Evolutionary conservation across 1,140 invertebrate genomes (phyloP).

Genomic region (Papilio xuthus): DNA sequence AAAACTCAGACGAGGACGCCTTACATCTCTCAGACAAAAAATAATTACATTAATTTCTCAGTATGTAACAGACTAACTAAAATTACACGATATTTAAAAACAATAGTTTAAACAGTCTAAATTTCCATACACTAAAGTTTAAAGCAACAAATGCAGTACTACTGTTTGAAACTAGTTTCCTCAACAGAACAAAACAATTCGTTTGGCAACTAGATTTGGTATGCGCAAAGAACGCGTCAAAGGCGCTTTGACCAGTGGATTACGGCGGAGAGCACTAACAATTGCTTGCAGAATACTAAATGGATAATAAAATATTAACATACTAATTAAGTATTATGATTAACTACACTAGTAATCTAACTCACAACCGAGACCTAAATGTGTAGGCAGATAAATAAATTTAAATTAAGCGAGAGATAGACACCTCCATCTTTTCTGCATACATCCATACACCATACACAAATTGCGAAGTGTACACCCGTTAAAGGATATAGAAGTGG

Average conservation of each 20-base stretch:
- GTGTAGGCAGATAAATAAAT: too few relatives aligned
- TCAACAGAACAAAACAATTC: constrained; percentile 14
- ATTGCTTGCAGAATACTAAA: constrained; percentile 11
- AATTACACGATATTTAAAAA: constrained; percentile 4
- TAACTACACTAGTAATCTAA: neutral
- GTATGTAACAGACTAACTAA: neutral
- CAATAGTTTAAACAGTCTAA: neutral
- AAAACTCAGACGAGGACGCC: too few relatives aligned
- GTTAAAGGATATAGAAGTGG: too few relatives aligned
- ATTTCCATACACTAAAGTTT: neutral
- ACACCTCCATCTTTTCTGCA: too few relatives aligned
- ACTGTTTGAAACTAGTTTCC: constrained; percentile 13
- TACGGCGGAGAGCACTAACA: neutral
- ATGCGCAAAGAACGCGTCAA: constrained; percentile 23
- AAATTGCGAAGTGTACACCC: too few relatives aligned
- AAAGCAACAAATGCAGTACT: constrained; percentile 1
- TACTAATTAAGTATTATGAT: neutral
- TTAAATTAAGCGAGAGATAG: too few relatives aligned
- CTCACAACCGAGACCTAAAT: neutral
- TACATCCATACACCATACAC: too few relatives aligned
- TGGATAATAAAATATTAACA: neutral
- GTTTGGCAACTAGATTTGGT: constrained; percentile 12
- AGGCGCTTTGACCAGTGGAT: constrained; percentile 21
- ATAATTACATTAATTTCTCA: neutral
- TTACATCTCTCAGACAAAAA: neutral